Evolutionary conservation across 2,797 vertebrate genomes (phyloP).

Genomic region (Poecile montanus): DNA sequence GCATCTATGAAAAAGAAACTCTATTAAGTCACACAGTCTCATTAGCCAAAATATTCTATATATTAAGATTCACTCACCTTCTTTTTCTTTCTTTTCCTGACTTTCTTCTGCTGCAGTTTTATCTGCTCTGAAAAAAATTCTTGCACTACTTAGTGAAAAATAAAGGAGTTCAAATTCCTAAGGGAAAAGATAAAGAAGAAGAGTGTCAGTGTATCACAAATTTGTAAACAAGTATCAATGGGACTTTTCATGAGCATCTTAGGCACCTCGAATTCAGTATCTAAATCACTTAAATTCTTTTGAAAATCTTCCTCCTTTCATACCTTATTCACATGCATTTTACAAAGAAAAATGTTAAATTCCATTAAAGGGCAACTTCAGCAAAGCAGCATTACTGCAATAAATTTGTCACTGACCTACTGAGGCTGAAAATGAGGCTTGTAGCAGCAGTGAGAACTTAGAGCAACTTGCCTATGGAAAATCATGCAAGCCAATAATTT

Average conservation of each 20-base stretch:
- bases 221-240: neutral
- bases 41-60: rapidly evolving
- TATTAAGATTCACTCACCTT: conserved; percentile 58
- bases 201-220: neutral
- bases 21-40: neutral
- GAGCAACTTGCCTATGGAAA: neutral
- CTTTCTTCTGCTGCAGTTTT: conserved; percentile 98
- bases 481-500: neutral
- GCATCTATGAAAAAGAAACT: neutral
- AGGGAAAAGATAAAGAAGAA: neutral
- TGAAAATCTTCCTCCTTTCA: neutral
- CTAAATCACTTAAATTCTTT: neutral
- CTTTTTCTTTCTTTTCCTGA: conserved; percentile 94
- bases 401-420: neutral
- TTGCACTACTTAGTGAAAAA: conserved; percentile 97
- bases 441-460: neutral
- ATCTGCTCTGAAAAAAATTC: conserved; percentile 98
- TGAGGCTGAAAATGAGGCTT: neutral
- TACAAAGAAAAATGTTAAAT: neutral
- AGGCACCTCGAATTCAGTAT: neutral
- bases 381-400: neutral
- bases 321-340: neutral
- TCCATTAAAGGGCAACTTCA: neutral
- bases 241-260: neutral
- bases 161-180: conserved; percentile 98